Evolutionary conservation across 2,113 vertebrate genomes (phyloP).

Genomic region (Pterocles burchelli): DNA sequence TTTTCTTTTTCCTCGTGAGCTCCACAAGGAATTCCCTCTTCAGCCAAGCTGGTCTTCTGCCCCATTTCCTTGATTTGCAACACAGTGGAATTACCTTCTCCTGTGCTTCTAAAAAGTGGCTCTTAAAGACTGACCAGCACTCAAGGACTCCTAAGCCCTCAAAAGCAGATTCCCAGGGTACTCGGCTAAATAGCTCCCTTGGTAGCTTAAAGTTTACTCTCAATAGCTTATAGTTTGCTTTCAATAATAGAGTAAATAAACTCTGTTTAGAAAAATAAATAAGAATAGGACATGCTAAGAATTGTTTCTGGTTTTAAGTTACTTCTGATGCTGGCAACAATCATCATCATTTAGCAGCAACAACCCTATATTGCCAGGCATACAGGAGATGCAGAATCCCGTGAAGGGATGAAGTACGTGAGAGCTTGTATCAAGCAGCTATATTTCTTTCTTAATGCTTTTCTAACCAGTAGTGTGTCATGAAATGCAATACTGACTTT

Average conservation of each 20-base stretch:
- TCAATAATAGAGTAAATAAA: neutral
- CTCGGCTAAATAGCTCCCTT: no score
- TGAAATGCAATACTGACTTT: neutral
- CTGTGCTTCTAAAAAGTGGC: no score
- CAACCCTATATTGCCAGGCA: neutral
- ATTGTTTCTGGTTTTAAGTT: neutral
- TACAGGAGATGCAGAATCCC: neutral
- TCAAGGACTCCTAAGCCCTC: no score
- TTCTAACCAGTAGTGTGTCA: neutral
- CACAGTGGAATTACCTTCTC: no score
- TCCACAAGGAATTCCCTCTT: no score
- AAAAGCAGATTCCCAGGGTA: no score
- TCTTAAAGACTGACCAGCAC: no score
- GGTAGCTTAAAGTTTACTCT: no score
- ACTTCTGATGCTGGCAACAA: neutral
- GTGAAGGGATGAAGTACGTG: neutral
- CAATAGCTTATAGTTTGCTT: no score
- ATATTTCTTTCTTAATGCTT: neutral
- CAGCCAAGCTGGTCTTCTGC: no score
- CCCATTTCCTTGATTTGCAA: no score
- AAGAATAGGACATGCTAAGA: neutral
- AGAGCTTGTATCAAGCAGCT: neutral
- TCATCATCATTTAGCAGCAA: neutral
- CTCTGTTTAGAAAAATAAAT: neutral
- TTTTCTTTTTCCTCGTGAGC: no score